These are phyloP conservation scores for Nipponia nippon DNA, from an alignment of 2,113 vertebrate species.

Conservation along the genomic window DNA sequence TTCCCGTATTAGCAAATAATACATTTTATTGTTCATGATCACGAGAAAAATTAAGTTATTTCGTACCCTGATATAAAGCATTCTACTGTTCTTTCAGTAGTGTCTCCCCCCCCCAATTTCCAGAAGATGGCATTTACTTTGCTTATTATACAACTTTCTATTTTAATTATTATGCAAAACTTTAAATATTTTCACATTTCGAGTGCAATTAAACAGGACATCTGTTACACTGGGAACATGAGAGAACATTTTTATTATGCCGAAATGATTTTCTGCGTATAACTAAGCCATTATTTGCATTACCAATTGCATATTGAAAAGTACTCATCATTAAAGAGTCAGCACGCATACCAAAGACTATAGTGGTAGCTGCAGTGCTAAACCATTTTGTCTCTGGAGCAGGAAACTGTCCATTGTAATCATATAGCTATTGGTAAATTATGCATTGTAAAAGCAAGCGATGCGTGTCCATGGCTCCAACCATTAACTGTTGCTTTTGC, in stretches of 20 bases:
- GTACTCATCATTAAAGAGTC: not conserved
- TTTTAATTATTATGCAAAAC: not conserved
- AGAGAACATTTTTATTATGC: not conserved
- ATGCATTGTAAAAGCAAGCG: not conserved
- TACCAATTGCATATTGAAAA: not conserved
- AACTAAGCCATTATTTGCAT: not conserved
- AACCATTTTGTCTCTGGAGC: not conserved
- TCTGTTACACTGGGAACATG: not conserved
- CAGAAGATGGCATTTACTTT: not conserved
- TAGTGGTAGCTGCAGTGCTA: not conserved
- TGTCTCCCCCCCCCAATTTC: not conserved
- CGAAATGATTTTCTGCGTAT: not conserved
- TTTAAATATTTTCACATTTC: not conserved
- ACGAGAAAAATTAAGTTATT: not conserved
- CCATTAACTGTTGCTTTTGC: not conserved
- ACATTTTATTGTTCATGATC: not conserved
- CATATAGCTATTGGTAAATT: not conserved
- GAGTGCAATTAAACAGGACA: not conserved
- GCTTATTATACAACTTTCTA: not conserved
- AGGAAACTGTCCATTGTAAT: not conserved
- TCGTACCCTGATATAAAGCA: not conserved
- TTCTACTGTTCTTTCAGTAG: not conserved
- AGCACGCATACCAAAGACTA: rapidly evolving
- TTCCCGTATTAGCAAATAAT: not conserved
- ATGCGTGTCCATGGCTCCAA: rapidly evolving